Base-by-base conservation (phyloP, 2,888 invertebrate genomes). In the Ceramica pisi region DNA sequence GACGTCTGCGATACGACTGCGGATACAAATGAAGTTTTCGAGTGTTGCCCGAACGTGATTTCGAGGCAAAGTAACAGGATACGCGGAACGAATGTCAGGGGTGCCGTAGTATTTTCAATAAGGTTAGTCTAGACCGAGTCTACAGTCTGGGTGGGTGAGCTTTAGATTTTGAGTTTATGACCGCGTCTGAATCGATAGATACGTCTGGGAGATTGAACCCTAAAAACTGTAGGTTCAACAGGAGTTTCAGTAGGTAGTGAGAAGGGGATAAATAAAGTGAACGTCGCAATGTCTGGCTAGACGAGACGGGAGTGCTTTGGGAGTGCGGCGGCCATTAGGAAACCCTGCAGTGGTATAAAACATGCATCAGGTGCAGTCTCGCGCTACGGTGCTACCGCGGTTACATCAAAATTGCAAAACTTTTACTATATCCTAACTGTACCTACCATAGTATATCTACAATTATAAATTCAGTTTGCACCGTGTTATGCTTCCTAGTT, bases 41-140 rank as follows among this genome's bases (percentile, higher is more conserved):
- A 68, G 57, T 59, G 74, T 67, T 68, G 38, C 59, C 56, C 65
- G 64, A 80, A 81, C 78, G 77, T 75, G 81, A 70, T 76, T 82
- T 81, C 61, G 59, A 65, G 55, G 65, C 60, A 60, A 83, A 81
- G 56, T 73, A 48, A 75, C 60, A 63, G 62, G 26, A 57, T 59
- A 44, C 38, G 41, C n/a, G 67, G 46, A 66, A 67, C 51, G n/a
- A 78, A 75, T 75, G 71, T 69, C 62, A 72, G 62, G 74, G 80
- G 74, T 85, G 86, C 78, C 61, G 82, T 82, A 85, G 81, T 86
- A 80, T 87, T 86, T 86, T 81, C 86, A 90, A 90, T 90, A 87
- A 88, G 90, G 82, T 86, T 81, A 85, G 95, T 95, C 95, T 94
- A 95, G 95, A 94, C 94, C 79, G 12, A 72, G 95, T 94, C 95